Evolutionary conservation across 2,888 invertebrate species (phyloP).

Genomic region (Diaphora mendica): DNA sequence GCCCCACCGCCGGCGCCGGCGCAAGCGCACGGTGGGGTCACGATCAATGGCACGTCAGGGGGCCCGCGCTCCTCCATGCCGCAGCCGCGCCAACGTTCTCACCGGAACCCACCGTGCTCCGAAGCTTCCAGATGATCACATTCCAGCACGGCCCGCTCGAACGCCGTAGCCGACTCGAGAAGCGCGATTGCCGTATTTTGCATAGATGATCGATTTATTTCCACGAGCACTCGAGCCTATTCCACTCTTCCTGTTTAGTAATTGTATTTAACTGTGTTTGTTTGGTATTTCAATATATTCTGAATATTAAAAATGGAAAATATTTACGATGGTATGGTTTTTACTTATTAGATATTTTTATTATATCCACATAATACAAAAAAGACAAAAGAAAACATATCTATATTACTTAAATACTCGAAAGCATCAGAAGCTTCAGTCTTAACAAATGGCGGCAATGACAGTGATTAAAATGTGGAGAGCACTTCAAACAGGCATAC

Average conservation of each 20-base stretch:
- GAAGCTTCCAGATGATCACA: conserved; percentile 81
- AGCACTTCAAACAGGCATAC: conserved; percentile 61
- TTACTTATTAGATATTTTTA: conserved; percentile 39
- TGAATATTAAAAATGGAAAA: conserved; percentile 50
- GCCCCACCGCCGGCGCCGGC: conserved; percentile 61
- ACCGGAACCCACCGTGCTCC: conserved; percentile 83
- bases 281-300: conserved; percentile 49
- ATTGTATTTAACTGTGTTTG: conserved; percentile 57
- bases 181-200: conserved; percentile 84
- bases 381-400: conserved; percentile 24
- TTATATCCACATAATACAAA: conserved; percentile 28
- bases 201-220: conserved; percentile 77
- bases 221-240: conserved; percentile 56
- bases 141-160: conserved; percentile 81
- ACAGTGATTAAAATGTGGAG: conserved; percentile 56
- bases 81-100: conserved; percentile 85
- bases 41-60: conserved; percentile 81
- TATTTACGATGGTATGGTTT: conserved; percentile 77
- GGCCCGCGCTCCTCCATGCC: conserved; percentile 87
- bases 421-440: conserved; percentile 41
- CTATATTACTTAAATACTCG: conserved; percentile 17
- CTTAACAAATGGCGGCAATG: conserved; percentile 50
- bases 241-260: conserved; percentile 63
- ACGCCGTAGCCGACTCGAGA: conserved; percentile 81
- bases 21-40: conserved; percentile 73